phyloP scores from a whole-genome alignment of 2,888 invertebrate genomes.

The Sturmia bella region DNA sequence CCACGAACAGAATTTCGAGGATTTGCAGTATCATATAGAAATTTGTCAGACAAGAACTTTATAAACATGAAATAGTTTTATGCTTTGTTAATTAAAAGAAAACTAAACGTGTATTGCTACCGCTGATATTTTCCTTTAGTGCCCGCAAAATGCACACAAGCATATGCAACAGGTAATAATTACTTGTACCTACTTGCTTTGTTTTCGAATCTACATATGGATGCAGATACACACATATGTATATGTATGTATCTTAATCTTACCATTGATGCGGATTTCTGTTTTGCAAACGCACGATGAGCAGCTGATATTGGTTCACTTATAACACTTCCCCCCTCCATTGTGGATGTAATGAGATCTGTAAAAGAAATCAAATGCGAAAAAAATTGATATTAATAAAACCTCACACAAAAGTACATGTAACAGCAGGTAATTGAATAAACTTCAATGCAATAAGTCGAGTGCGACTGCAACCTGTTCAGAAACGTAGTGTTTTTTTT shows the following conservation, averaged over 20 bases:
- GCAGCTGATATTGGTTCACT: constrained; percentile 81
- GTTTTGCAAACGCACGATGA: constrained; percentile 81
- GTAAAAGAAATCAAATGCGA: constrained; percentile 20
- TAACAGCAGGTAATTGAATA: constrained; percentile 18
- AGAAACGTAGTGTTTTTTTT: constrained; percentile 3
- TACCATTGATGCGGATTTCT: constrained; percentile 81
- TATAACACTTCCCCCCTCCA: constrained; percentile 81
- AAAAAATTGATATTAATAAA: neutral
- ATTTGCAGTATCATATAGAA: too few species aligned
- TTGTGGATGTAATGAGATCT: constrained; percentile 68
- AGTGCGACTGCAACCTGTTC: neutral
- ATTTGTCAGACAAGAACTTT: too few species aligned
- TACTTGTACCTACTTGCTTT: neutral
- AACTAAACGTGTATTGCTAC: too few species aligned
- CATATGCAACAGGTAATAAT: too few species aligned
- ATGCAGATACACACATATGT: neutral
- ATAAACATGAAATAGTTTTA: too few species aligned
- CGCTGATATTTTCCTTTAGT: too few species aligned
- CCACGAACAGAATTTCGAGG: too few species aligned
- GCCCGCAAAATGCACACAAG: neutral
- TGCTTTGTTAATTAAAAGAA: too few species aligned
- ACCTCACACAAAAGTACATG: too few species aligned
- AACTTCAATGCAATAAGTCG: constrained; percentile 30
- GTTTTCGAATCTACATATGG: neutral
- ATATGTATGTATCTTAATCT: constrained; percentile 67